phyloP scores from a whole-genome alignment of 2,888 invertebrate species.

The Tromatobia lineatoria region DNA sequence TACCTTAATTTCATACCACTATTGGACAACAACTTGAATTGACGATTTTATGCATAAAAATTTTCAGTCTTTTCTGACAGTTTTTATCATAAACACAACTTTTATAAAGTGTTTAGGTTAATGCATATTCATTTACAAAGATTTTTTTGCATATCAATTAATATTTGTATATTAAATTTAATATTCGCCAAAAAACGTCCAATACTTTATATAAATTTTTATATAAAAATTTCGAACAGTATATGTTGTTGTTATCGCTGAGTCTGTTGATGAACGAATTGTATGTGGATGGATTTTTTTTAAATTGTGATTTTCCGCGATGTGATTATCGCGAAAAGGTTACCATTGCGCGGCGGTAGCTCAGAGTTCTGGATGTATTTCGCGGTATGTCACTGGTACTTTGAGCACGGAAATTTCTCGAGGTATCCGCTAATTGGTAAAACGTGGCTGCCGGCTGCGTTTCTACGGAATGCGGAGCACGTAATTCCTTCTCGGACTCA shows the following conservation, averaged over 20 bases:
- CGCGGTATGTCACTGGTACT: conserved; percentile 54
- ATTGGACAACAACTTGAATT: too few relatives aligned
- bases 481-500: conserved; percentile 64
- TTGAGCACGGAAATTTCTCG: conserved; percentile 71
- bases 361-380: conserved; percentile 16
- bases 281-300: neutral
- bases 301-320: conserved; percentile 34
- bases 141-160: too few relatives aligned
- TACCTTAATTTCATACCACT: too few relatives aligned
- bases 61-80: too few relatives aligned
- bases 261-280: neutral
- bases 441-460: conserved; percentile 68
- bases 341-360: conserved; percentile 10
- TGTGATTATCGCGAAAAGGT: conserved; percentile 38
- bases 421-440: conserved; percentile 76
- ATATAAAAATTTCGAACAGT: too few relatives aligned
- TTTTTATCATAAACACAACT: too few relatives aligned
- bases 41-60: too few relatives aligned
- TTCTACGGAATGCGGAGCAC: conserved; percentile 70
- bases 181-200: too few relatives aligned
- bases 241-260: neutral
- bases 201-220: too few relatives aligned
- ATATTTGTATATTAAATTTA: too few relatives aligned
- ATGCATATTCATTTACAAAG: too few relatives aligned
- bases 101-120: too few relatives aligned